phyloP scores from a whole-genome alignment of 2,797 vertebrate species.

The Spinus pinus region DNA sequence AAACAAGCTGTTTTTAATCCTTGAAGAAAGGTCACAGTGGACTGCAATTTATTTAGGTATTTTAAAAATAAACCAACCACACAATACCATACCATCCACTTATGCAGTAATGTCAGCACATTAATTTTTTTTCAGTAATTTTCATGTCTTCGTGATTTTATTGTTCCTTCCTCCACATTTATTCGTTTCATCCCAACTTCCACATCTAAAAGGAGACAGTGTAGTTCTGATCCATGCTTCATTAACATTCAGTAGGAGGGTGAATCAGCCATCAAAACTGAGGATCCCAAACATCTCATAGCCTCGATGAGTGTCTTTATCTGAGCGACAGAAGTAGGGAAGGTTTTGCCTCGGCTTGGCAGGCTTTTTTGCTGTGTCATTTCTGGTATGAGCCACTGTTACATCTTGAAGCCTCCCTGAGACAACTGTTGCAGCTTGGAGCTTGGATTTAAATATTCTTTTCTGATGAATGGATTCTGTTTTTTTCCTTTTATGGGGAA shows the following conservation, averaged over 20 bases:
- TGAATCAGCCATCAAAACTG: not conserved
- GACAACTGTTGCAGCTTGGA: not conserved
- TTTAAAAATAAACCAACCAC: not conserved
- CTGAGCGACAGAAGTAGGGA: not conserved
- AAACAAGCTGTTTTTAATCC: not conserved
- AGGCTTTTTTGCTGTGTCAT: constrained; percentile 33
- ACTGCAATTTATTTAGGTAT: not conserved
- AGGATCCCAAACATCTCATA: not conserved
- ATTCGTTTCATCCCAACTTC: not conserved
- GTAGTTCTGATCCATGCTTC: not conserved
- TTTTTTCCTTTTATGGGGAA: constrained; percentile 29
- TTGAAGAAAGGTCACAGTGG: not conserved
- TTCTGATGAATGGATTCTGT: constrained; percentile 25
- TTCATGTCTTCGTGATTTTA: not conserved
- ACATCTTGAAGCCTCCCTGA: not conserved
- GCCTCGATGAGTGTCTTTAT: not conserved
- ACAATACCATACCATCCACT: not conserved
- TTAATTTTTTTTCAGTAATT: not conserved
- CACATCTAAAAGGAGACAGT: not conserved
- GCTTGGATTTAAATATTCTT: constrained; percentile 12
- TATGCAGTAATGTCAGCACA: not conserved
- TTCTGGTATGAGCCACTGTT: not conserved
- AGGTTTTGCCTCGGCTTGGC: not conserved
- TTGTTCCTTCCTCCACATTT: not conserved
- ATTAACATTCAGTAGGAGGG: not conserved